Percentiles rank a stretch among this genome's conserved stretches.
phyloP scores from a whole-genome alignment of 2,113 vertebrate species.

The Excalfactoria chinensis region DNA sequence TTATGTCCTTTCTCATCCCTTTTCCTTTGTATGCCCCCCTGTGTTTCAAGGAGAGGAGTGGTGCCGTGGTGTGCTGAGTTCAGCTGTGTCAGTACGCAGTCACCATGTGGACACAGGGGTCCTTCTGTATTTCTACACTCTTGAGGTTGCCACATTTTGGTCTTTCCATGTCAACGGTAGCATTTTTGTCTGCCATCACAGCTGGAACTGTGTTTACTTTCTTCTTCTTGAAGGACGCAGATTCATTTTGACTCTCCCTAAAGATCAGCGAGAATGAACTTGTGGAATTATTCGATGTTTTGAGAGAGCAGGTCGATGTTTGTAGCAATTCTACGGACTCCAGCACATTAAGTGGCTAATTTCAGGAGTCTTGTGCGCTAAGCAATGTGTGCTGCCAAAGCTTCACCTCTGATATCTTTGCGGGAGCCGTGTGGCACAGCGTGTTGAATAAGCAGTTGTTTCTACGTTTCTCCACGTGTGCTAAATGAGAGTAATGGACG shows the following conservation, averaged over 20 bases:
- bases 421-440: not conserved
- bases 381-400: not conserved
- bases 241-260: not conserved
- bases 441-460: not conserved
- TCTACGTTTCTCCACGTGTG: not conserved
- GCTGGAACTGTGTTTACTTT: not conserved
- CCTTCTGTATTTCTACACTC: not conserved
- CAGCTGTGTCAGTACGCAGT: not conserved
- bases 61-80: not conserved
- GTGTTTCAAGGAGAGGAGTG: not conserved
- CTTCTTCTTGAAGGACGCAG: not conserved
- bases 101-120: not conserved
- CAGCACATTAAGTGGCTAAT: not conserved
- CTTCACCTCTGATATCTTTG: conserved; percentile 16
- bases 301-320: not conserved
- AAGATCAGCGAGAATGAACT: not conserved
- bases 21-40: not conserved
- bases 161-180: not conserved
- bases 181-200: not conserved
- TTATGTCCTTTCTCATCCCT: not conserved
- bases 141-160: not conserved
- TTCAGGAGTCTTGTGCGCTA: not conserved
- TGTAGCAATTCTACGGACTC: not conserved
- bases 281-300: not conserved
- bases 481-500: conserved; percentile 21